Conservation (phyloP, 2,797 vertebrate genomes). For the Cryptoprocta ferox region DNA sequence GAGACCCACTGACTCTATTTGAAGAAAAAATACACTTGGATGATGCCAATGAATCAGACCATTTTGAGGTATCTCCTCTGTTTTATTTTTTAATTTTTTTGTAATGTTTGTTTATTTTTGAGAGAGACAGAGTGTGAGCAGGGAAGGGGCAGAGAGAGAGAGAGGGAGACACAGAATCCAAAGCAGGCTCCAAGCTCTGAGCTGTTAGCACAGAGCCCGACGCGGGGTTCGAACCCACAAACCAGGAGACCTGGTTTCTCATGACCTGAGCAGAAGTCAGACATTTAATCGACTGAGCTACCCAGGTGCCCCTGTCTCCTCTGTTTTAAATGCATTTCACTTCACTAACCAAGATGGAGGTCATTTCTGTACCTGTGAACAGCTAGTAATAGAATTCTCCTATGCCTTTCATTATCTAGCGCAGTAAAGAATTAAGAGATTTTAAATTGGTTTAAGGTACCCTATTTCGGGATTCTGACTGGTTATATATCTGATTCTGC, state of each 20-base stretch:
- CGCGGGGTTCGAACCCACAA: too few species aligned
- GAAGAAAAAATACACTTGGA: conserved; percentile 97
- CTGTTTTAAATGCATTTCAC: background rate
- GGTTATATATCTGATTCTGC: background rate
- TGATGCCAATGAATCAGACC: conserved; percentile 98
- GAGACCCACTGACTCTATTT: conserved; percentile 96
- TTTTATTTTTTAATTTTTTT: background rate
- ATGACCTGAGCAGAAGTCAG: too few species aligned
- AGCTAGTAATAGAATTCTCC: background rate
- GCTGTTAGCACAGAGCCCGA: too few species aligned
- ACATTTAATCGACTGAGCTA: too few species aligned
- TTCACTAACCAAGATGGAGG: background rate
- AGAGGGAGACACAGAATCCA: too few species aligned
- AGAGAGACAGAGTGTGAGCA: too few species aligned
- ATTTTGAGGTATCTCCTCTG: conserved; percentile 93
- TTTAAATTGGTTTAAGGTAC: background rate
- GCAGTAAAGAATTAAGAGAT: background rate
- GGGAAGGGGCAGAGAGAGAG: too few species aligned
- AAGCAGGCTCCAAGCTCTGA: too few species aligned
- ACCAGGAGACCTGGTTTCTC: too few species aligned
- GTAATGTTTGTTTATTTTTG: too few species aligned
- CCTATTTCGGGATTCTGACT: background rate
- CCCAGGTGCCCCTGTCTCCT: conserved; percentile 71
- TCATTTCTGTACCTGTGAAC: background rate
- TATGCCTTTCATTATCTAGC: background rate